These are phyloP conservation scores for Listronotus oregonensis DNA, from an alignment of 1,140 invertebrate genomes.

Conservation along the genomic window DNA sequence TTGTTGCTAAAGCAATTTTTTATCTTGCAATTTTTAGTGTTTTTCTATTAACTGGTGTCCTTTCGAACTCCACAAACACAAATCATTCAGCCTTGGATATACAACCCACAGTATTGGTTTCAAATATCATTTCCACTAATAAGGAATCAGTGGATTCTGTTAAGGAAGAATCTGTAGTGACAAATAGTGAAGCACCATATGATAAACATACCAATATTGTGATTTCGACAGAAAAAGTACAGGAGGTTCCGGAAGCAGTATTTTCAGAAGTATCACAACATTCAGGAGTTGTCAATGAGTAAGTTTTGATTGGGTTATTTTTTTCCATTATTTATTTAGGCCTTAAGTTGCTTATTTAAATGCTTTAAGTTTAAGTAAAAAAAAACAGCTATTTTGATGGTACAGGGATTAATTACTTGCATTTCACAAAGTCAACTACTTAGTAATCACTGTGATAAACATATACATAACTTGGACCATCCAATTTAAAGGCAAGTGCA, in stretches of 20 bases:
- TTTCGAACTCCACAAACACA: background rate
- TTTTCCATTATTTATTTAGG: too few relatives aligned
- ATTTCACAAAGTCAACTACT: too few relatives aligned
- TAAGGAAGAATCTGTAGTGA: background rate
- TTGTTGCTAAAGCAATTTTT: background rate
- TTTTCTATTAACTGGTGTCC: slow-evolving; percentile 4
- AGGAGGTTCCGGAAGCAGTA: background rate
- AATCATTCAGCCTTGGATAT: slow-evolving; percentile 7
- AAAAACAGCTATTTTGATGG: too few relatives aligned
- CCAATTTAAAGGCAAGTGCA: too few relatives aligned
- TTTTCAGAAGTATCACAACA: slow-evolving; percentile 10
- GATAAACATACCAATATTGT: background rate
- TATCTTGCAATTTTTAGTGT: slow-evolving; percentile 6
- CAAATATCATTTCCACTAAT: slow-evolving; percentile 3
- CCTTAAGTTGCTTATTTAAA: too few relatives aligned
- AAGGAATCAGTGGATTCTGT: background rate
- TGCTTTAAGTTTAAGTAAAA: too few relatives aligned
- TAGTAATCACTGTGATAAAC: too few relatives aligned
- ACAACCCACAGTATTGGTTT: background rate
- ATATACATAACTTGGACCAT: too few relatives aligned
- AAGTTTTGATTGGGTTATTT: background rate
- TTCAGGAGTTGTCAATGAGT: slow-evolving; percentile 10
- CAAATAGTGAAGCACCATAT: background rate
- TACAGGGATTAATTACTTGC: too few relatives aligned
- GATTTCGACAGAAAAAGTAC: background rate